Base-by-base conservation (phyloP, 2,113 vertebrate genomes). In the Fregata magnificens region DNA sequence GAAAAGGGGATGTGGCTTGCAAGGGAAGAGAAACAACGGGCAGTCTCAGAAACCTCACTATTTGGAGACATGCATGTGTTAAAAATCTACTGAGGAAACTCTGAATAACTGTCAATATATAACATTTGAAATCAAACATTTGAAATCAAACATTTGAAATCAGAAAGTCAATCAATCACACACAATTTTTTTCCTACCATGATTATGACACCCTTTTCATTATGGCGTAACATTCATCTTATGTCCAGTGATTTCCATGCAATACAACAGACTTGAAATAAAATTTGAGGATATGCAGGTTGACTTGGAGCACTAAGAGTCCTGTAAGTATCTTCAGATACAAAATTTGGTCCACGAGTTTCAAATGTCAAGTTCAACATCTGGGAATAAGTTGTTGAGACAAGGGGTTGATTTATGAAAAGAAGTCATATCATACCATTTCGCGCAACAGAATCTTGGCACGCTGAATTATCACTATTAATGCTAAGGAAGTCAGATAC, bases 1-100 rank as follows among this genome's bases (percentile, higher is more conserved):
- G 36, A 70, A 82, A 79, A 45, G 19, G 62, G 25, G 25, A 40
- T 40, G 32, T n/a, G 25, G 24, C 15, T 93, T 87, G 14, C 58
- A 52, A 85, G 6, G 24, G 16, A 59, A 79, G 15, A 45, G 58
- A 82, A 87, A 72, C 11, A 69, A 17, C 2, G 3, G 31, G 7
- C 22, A 56, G 18, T 11, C 22, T 82, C 45, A 77, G 74, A 80
- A 83, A 77, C 6, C 9, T 62, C 45, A 31, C 11, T 82, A 10
- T 61, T 36, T 10, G 10, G 22, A 82, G 25, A 49, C 10, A n/a
- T 1, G 4, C 8, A n/a, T 0, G 3, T 47, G 9, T 63, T 44
- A 67, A 88, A 95, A 84, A 63, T 66, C 17, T 74, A 22, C 40
- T 11, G 32, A 82, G 44, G 22, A 78, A 94, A 87, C 7, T 59